A percentile compares a stretch with the other conserved stretches of the same genome.
phyloP scores from a whole-genome alignment of 2,888 invertebrate genomes.

The Caenorhabditis macrosperma region DNA sequence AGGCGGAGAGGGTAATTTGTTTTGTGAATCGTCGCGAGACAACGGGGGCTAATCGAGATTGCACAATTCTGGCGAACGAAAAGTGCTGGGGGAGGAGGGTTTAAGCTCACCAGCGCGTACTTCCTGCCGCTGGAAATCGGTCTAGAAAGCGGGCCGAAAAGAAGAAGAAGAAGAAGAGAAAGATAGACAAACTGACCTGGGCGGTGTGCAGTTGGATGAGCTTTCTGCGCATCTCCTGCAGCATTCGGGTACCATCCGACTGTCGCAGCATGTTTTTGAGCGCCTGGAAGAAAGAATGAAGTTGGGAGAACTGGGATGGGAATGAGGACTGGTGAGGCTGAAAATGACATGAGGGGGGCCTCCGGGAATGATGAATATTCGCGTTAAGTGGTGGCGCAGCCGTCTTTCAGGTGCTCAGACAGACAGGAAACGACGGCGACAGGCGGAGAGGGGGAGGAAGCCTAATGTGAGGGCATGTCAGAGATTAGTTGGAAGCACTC shows the following conservation, averaged over 20 bases:
- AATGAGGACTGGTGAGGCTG: conserved; percentile 3
- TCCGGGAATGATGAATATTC: too few relatives aligned
- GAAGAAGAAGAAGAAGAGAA: not conserved
- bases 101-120: not conserved
- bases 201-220: conserved; percentile 54
- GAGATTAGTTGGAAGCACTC: too few relatives aligned
- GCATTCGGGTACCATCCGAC: conserved; percentile 55
- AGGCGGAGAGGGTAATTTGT: not conserved
- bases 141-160: not conserved
- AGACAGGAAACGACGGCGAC: too few relatives aligned
- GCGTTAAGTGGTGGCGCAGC: too few relatives aligned
- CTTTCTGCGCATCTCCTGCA: conserved; percentile 60
- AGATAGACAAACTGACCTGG: conserved; percentile 40
- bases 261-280: conserved; percentile 60
- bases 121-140: not conserved
- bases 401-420: too few relatives aligned
- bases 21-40: too few relatives aligned
- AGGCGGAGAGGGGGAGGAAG: too few relatives aligned
- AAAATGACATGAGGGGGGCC: conserved; percentile 37
- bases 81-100: not conserved
- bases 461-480: too few relatives aligned
- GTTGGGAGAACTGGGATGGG: not conserved
- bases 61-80: not conserved
- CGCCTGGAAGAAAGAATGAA: conserved; percentile 36
- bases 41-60: too few relatives aligned